Percentiles rank a stretch among this genome's conserved stretches.
Conservation (phyloP, 1,140 invertebrate genomes). For the Ptiloglossa arizonensis region DNA sequence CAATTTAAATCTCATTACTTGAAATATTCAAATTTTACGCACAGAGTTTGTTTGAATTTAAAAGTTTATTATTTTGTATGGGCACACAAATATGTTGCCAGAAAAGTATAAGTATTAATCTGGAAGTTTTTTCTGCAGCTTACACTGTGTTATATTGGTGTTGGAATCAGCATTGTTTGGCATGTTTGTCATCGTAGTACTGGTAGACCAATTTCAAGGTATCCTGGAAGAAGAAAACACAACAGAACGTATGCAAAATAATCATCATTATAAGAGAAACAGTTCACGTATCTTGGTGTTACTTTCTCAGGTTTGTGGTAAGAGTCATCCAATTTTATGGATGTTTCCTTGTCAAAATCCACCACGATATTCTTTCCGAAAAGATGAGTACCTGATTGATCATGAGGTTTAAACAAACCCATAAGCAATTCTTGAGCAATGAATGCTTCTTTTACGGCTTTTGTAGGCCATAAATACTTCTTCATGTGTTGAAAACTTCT, state of each 20-base stretch:
- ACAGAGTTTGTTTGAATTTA: neutral
- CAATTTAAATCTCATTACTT: neutral
- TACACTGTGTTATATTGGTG: constrained; percentile 92
- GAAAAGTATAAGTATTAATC: constrained; percentile 31
- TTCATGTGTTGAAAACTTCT: constrained; percentile 5
- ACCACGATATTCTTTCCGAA: constrained; percentile 81
- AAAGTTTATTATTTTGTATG: neutral
- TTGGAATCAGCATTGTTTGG: constrained; percentile 94
- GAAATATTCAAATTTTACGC: neutral
- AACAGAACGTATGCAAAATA: constrained; percentile 89
- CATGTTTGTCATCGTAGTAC: constrained; percentile 93
- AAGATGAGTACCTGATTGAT: constrained; percentile 83
- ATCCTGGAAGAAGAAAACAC: constrained; percentile 92
- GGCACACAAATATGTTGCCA: neutral
- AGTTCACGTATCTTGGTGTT: constrained; percentile 85
- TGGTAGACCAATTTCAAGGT: constrained; percentile 94
- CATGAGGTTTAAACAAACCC: constrained; percentile 82
- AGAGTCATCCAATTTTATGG: constrained; percentile 87
- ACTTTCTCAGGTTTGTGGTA: constrained; percentile 91
- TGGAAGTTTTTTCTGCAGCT: constrained; percentile 82
- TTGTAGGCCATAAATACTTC: constrained; percentile 16
- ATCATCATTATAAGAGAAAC: constrained; percentile 84
- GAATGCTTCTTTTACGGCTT: constrained; percentile 19
- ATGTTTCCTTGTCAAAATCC: constrained; percentile 84
- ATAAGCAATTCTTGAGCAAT: neutral